phyloP scores from a whole-genome alignment of 2,113 vertebrate species.

The Epinephelus moara region DNA sequence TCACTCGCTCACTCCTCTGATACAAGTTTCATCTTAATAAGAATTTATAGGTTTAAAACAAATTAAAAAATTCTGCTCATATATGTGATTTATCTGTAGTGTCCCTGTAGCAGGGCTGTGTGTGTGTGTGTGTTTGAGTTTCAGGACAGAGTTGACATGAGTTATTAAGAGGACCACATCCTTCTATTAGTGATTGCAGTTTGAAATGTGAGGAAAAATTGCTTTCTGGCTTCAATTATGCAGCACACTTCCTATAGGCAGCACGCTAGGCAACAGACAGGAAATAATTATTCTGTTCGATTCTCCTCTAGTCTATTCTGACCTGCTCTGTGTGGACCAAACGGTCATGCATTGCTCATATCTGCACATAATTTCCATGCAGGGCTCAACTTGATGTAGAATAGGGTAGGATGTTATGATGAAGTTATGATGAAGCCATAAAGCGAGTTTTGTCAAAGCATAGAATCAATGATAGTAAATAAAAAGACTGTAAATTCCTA shows the following conservation, averaged over 20 bases:
- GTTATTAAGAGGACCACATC: conserved; percentile 45
- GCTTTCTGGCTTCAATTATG: conserved; percentile 58
- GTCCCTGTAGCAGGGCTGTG: neutral
- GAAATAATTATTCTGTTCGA: conserved; percentile 45
- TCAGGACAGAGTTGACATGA: conserved; percentile 25
- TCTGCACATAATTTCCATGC: neutral
- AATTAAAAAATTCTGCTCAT: neutral
- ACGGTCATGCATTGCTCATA: neutral
- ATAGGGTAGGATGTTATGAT: neutral
- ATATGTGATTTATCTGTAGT: neutral
- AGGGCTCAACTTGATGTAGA: neutral
- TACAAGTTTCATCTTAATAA: neutral
- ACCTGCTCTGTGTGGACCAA: neutral
- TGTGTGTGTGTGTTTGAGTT: neutral
- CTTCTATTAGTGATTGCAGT: conserved; percentile 33
- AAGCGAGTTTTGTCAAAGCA: neutral
- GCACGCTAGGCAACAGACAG: conserved; percentile 29
- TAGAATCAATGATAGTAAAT: neutral
- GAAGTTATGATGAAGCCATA: neutral
- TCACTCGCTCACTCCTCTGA: neutral
- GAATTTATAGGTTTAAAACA: neutral
- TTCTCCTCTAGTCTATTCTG: conserved; percentile 8
- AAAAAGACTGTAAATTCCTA: neutral
- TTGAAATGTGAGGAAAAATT: conserved; percentile 31
- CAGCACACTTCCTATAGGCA: conserved; percentile 40